Percentiles rank a stretch among this genome's conserved stretches.
Conservation (phyloP, 2,888 invertebrate genomes). For the Thumatha senex region DNA sequence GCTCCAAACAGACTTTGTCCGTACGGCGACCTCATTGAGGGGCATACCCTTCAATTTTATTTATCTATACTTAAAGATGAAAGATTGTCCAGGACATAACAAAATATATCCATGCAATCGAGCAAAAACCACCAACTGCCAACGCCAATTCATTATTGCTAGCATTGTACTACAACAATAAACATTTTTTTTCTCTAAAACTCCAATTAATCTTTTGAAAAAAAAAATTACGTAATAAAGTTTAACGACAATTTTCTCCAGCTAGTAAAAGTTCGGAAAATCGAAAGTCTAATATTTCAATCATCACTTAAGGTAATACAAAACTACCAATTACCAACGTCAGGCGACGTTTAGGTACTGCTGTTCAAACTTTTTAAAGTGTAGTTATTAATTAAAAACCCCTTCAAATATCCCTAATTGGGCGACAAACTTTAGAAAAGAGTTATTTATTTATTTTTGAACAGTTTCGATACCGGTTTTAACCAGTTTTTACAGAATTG, state of each 20-base stretch:
- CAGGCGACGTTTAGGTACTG: constrained; percentile 6
- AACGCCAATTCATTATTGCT: too few relatives aligned
- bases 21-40: too few relatives aligned
- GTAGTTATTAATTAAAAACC: constrained; percentile 36
- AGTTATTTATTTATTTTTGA: constrained; percentile 11
- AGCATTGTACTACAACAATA: too few relatives aligned
- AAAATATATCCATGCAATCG: too few relatives aligned
- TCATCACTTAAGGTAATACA: constrained; percentile 24
- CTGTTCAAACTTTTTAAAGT: constrained; percentile 27
- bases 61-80: too few relatives aligned
- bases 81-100: too few relatives aligned
- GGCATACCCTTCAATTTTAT: too few relatives aligned
- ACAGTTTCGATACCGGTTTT: constrained; percentile 14
- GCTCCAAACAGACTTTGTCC: too few relatives aligned
- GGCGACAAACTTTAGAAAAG: constrained; percentile 26
- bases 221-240: background rate
- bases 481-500: constrained; percentile 31
- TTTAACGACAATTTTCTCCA: background rate
- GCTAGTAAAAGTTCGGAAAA: constrained; percentile 14
- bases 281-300: constrained; percentile 29
- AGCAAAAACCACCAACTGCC: too few relatives aligned
- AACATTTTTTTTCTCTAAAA: background rate
- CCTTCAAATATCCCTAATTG: constrained; percentile 29
- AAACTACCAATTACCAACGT: constrained; percentile 35
- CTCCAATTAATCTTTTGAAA: background rate